These are phyloP conservation scores for Tinamus major DNA, from an alignment of 2,797 vertebrate genomes.

Conservation along the genomic window DNA sequence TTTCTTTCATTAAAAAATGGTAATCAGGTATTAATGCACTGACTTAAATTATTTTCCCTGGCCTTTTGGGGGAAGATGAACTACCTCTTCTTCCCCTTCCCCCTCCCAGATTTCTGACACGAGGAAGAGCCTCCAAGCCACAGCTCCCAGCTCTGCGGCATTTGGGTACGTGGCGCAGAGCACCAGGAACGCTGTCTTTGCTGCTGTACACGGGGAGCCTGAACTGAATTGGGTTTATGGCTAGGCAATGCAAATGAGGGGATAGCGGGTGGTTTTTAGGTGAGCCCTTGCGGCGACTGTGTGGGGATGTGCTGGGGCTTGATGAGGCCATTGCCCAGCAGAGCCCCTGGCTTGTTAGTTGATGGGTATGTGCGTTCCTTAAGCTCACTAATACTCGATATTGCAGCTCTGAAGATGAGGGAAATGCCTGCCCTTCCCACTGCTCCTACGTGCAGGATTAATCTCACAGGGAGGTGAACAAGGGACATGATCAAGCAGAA, in stretches of 20 bases:
- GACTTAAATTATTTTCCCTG: background rate
- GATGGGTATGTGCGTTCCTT: background rate
- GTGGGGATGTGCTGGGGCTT: background rate
- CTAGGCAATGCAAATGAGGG: background rate
- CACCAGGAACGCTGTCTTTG: background rate
- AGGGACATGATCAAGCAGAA: background rate
- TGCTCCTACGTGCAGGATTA: background rate
- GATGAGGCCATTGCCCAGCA: background rate
- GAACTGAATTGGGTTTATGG: background rate
- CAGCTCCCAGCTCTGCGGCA: background rate
- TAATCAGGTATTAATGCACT: background rate
- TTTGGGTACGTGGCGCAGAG: background rate
- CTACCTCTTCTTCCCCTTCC: background rate
- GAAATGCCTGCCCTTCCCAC: background rate
- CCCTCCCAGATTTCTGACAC: slow-evolving; percentile 25
- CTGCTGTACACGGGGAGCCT: background rate
- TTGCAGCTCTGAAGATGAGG: background rate
- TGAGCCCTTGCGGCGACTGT: background rate
- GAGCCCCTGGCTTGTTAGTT: background rate
- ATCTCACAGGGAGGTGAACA: background rate
- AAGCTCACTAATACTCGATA: background rate
- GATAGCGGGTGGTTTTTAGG: background rate
- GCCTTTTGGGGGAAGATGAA: background rate
- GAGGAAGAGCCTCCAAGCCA: background rate
- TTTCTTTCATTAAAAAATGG: background rate